These are phyloP conservation scores for Lasioglossum vierecki DNA, from an alignment of 2,888 invertebrate species.

Conservation along the genomic window DNA sequence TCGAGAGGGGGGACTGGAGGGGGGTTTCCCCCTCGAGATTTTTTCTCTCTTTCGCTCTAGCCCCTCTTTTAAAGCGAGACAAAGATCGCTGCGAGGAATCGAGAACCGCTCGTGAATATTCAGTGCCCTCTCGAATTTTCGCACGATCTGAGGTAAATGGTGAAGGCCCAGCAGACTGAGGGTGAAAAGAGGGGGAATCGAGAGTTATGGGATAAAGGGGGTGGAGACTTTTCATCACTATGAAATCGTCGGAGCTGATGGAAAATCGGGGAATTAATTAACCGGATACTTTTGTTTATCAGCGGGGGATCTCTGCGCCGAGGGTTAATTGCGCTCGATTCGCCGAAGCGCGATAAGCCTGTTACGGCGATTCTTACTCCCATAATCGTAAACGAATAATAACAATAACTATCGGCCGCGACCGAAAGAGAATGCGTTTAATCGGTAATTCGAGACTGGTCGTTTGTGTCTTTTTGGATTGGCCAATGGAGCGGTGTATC, in stretches of 20 bases:
- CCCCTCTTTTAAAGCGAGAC: background rate
- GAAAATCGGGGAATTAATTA: conserved; percentile 43
- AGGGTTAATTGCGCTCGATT: conserved; percentile 35
- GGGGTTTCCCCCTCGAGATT: conserved; percentile 21
- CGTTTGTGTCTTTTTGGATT: background rate
- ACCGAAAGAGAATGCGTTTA: background rate
- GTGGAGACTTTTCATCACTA: background rate
- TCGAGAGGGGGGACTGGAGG: background rate
- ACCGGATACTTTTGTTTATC: conserved; percentile 35
- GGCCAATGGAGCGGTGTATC: background rate
- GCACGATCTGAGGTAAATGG: conserved; percentile 56
- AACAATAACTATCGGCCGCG: background rate
- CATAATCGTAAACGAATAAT: background rate
- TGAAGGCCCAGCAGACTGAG: background rate
- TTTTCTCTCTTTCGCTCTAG: conserved; percentile 14
- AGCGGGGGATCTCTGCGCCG: conserved; percentile 29
- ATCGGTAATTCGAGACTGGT: background rate
- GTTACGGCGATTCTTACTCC: background rate
- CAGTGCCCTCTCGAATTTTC: conserved; percentile 60
- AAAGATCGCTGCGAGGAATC: background rate
- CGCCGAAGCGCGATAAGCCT: background rate
- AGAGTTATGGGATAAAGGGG: background rate
- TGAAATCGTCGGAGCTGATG: background rate
- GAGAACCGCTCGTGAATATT: conserved; percentile 29
- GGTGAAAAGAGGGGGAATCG: background rate